Base-by-base conservation (phyloP, 1,140 invertebrate species). In the Idris sp. region DNA sequence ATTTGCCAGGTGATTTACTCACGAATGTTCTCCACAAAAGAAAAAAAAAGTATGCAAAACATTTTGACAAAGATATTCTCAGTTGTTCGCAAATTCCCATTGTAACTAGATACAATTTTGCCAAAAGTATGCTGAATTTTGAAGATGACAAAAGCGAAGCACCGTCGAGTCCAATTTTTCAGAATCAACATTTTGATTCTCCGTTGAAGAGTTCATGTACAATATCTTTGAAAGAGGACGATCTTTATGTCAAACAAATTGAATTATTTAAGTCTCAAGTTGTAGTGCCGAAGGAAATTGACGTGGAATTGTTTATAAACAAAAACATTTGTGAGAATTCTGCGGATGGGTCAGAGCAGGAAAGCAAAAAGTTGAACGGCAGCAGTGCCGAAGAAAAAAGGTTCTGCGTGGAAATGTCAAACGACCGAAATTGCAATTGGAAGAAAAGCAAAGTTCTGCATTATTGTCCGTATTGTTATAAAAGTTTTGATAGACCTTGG, bases 401-500 rank as follows among this genome's bases (percentile, higher is more conserved):
- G n/a, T 14, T 10, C 11, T 1, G 36, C 9, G 16, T 14, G 19
- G 16, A 4, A 13, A 13, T 33, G 31, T 33, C 18, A 4, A 18
- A 15, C 9, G 22, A 4, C 9, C 38, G 10, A 51, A 79, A 75
- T 51, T 84, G 83, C 81, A 87, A 86, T 51, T 84, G 83, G 81
- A 87, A 86, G 31, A 80, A 82, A 31, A 81, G 78, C 33, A 88
- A 87, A 65, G 79, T 81, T 0, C 74, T 86, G 77, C 86, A 84
- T 64, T 81, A 81, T 19, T 91, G 90, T 77, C 85, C 81, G 0
- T 86, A 86, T 25, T 91, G 90, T 67, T 77, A 76, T 0, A 91
- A 90, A 73, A 87, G 86, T 30, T 91, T 91, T 67, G 87, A 90
- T 72, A 86, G 91, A 7, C 90, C 91, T 11, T 93, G 92, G 92